Evolutionary conservation across 2,113 vertebrate genomes (phyloP).

Genomic region (Indicator maculatus): DNA sequence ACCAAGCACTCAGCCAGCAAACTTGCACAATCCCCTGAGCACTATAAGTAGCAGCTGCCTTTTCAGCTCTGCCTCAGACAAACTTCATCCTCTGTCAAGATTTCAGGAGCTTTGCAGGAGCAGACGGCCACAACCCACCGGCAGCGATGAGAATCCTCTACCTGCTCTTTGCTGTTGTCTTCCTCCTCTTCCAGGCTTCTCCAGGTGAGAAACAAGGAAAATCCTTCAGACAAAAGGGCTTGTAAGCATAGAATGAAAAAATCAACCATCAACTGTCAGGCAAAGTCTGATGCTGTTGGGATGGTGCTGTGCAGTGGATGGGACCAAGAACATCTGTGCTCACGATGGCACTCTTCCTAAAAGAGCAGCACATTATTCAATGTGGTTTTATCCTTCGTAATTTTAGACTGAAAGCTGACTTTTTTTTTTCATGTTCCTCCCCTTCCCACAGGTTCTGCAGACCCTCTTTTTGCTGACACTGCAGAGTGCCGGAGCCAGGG

Average conservation of each 20-base stretch:
- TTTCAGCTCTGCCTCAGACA: neutral
- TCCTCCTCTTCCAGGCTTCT: conserved; percentile 60
- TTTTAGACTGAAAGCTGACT: neutral
- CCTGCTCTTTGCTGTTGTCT: conserved; percentile 6
- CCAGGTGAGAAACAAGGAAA: conserved; percentile 41
- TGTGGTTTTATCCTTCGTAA: fast-evolving
- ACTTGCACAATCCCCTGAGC: neutral
- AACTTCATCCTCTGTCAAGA: neutral
- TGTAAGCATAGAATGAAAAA: neutral
- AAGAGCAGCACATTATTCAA: fast-evolving
- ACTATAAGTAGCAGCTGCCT: neutral
- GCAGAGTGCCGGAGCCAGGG: neutral
- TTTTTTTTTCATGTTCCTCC: neutral
- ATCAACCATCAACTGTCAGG: neutral
- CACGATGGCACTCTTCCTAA: neutral
- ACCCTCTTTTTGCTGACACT: neutral
- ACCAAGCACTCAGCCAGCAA: conserved; percentile 1
- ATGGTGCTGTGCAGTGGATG: too few species aligned
- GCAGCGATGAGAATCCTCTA: conserved; percentile 56
- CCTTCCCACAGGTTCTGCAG: conserved; percentile 35
- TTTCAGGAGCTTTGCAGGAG: neutral
- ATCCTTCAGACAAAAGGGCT: neutral
- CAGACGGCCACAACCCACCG: neutral
- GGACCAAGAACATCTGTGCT: neutral
- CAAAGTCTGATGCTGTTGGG: neutral